phyloP scores from a whole-genome alignment of 2,797 vertebrate species.

The Semaprochilodus insignis region DNA sequence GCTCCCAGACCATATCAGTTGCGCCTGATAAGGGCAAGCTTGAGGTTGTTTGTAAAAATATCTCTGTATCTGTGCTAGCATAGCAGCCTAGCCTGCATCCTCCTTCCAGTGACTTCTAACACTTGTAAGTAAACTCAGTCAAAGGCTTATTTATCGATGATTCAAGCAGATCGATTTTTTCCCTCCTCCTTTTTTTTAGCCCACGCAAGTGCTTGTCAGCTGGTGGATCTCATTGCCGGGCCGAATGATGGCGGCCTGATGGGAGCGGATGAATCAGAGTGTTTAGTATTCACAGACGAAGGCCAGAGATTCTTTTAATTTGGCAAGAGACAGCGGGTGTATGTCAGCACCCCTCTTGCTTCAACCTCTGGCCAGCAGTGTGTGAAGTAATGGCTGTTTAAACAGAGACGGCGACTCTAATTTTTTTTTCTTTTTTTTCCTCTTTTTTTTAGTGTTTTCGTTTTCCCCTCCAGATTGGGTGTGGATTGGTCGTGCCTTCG shows the following conservation, averaged over 20 bases:
- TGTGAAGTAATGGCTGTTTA: conserved; percentile 57
- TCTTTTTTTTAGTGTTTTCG: conserved; percentile 20
- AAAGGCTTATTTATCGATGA: conserved; percentile 51
- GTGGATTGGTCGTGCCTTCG: conserved; percentile 41
- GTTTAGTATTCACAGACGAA: conserved; percentile 51
- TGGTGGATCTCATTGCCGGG: background rate
- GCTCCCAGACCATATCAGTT: too few species aligned
- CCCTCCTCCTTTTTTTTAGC: background rate
- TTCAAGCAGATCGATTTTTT: conserved; percentile 45
- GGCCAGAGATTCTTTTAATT: conserved; percentile 53
- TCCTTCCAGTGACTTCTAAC: conserved; percentile 28
- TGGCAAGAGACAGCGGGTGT: conserved; percentile 37
- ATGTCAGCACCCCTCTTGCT: conserved; percentile 39
- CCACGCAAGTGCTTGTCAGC: conserved; percentile 4
- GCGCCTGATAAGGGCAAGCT: too few species aligned
- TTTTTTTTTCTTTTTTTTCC: conserved; percentile 40
- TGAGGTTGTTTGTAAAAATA: too few species aligned
- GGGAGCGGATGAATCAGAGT: conserved; percentile 17
- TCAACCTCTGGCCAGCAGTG: conserved; percentile 44
- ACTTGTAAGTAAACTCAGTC: conserved; percentile 43
- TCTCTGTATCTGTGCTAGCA: background rate
- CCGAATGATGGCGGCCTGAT: conserved; percentile 7
- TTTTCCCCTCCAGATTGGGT: conserved; percentile 37
- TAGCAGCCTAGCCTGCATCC: conserved; percentile 20
- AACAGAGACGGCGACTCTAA: conserved; percentile 57